Base-by-base conservation (phyloP, 2,113 vertebrate genomes). In the Otocyon megalotis region DNA sequence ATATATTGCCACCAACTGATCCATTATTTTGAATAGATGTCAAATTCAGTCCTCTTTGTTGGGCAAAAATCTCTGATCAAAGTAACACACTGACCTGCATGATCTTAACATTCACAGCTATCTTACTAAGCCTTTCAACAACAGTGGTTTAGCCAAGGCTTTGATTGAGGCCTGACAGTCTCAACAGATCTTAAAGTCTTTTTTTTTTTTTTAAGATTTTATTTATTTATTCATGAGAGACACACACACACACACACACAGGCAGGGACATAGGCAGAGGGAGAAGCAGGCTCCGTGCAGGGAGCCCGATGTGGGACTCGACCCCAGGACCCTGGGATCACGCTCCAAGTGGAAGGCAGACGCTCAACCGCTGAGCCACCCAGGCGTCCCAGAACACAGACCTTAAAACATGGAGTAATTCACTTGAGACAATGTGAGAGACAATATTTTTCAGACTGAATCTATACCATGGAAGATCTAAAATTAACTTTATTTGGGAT, bases 401-500 rank as follows among this genome's bases (percentile, higher is more conserved):
- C 67, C 20, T 72, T 48, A 90, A 84, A 53, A 69, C 2, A 20
- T 3, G 37, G 50, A 17, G n/a, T 77, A 62, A 87, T 48, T 88
- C 43, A 50, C 71, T 56, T 76, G 60, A 53, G 74, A 82, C 13
- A 71, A 90, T 28, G 50, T 63, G 65, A 93, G 95, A 83, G 26
- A 86, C 48, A 95, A 93, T 6, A 82, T 92, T 97, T 96, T 96
- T 88, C 74, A 96, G 80, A 79, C 19, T 13, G 54, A 82, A 15
- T 43, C 63, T 63, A 35, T 26, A 43, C 0, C 2, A 30, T 8
- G 4, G 60, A 72, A 93, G 56, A 86, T 88, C 71, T 79, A 96
- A 95, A 95, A 92, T 76, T 71, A 96, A 95, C 20, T 10, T 43
- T 43, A 43, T 43, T 43, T 43, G 43, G 43, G 43, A 43, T 43